phyloP scores from a whole-genome alignment of 2,113 vertebrate genomes.

The Capreolus pygargus region DNA sequence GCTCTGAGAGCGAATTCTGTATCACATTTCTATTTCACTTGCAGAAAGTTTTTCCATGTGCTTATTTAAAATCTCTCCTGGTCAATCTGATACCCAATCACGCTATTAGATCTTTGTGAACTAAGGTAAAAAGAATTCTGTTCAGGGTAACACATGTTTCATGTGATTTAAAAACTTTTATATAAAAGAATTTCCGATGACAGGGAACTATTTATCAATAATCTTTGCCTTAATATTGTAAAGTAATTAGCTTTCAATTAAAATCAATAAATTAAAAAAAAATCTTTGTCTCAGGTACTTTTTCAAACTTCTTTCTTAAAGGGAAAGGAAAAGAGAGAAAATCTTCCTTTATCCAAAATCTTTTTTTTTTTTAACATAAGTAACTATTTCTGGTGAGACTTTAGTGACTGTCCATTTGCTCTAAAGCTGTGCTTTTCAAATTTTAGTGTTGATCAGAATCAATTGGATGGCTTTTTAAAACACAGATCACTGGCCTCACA shows the following conservation, averaged over 20 bases:
- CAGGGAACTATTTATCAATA: not conserved
- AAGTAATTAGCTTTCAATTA: not conserved
- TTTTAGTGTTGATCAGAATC: not conserved
- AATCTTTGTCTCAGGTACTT: not conserved
- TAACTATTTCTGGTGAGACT: not conserved
- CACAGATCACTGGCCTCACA: not conserved
- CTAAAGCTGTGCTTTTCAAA: not conserved
- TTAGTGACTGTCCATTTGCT: not conserved
- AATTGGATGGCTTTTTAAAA: not conserved
- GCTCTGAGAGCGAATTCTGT: not conserved
- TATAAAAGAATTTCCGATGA: not conserved
- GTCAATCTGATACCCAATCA: not conserved
- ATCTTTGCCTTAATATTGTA: not conserved
- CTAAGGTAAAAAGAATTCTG: not conserved
- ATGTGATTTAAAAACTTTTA: not conserved
- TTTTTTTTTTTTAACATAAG: not conserved
- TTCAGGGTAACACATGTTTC: not conserved
- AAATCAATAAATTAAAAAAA: not conserved
- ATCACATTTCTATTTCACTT: not conserved
- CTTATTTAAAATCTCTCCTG: conserved; percentile 23
- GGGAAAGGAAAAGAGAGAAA: not conserved
- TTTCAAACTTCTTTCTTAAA: not conserved
- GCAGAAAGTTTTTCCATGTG: not conserved
- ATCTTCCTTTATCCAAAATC: not conserved
- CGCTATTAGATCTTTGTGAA: not conserved